These are phyloP conservation scores for Acrocephalus kingi DNA, from an alignment of 2,113 vertebrate genomes.

Conservation along the genomic window DNA sequence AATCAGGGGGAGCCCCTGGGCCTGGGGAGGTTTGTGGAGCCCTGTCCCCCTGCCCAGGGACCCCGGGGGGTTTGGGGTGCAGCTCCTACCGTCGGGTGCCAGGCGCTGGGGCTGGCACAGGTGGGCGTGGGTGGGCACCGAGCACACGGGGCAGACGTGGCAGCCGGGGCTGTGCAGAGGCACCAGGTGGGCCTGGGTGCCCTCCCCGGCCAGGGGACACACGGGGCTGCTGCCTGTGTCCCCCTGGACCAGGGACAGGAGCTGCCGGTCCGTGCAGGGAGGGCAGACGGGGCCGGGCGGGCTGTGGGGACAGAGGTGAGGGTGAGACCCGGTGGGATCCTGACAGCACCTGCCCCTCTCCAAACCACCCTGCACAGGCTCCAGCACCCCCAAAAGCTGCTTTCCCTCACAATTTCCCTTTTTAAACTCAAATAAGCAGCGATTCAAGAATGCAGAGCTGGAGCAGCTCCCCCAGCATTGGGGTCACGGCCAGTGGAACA, in stretches of 20 bases:
- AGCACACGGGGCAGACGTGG: neutral
- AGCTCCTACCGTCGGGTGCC: neutral
- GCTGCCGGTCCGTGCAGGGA: neutral
- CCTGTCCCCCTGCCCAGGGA: rapidly evolving
- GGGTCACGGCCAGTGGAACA: neutral
- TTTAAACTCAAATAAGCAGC: neutral
- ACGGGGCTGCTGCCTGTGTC: rapidly evolving
- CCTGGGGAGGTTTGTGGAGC: neutral
- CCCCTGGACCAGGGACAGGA: neutral
- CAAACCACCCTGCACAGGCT: rapidly evolving
- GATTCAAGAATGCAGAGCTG: neutral
- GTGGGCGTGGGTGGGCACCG: neutral
- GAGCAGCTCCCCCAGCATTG: rapidly evolving
- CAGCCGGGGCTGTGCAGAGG: neutral
- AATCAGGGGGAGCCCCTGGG: rapidly evolving
- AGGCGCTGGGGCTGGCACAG: neutral
- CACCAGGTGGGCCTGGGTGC: neutral
- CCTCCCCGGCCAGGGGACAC: slow-evolving; percentile 20
- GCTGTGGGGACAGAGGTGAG: neutral
- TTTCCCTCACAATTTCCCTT: rapidly evolving
- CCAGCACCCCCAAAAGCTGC: neutral
- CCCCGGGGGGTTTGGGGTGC: rapidly evolving
- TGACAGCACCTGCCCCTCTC: neutral
- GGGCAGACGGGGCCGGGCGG: neutral
- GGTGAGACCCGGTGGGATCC: rapidly evolving